Base-by-base conservation (phyloP, 2,113 vertebrate species). In the Periophthalmodon schlosseri region DNA sequence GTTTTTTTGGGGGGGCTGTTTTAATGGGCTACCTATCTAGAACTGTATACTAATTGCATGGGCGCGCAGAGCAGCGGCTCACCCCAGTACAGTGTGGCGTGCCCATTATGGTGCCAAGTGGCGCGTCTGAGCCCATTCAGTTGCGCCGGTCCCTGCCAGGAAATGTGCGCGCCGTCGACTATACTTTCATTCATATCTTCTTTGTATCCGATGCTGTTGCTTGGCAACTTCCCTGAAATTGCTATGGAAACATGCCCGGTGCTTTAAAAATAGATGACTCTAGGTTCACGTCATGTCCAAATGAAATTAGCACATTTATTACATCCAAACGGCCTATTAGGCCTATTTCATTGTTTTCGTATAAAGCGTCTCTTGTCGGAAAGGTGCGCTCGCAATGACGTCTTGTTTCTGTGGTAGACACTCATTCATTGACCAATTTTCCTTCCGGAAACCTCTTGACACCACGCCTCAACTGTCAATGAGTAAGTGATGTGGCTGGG, bases 191-290 rank as follows among this genome's bases (percentile, higher is more conserved):
- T 94, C 91, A 94, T 89, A 82, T 88, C 91, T 91, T 92, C 77
- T 84, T 91, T 94, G 93, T 92, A 91, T 94, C 85, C 79, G 87
- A 93, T 89, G 88, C 90, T 93, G 95, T 96, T 96, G 94, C 95
- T 94, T 94, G 94, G 95, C 94, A 96, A 82, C 93, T 84, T 93
- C 91, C 72, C 78, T 86, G 90, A 91, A 90, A 94, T 94, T 74
- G 84, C 93, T 93, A 94, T 94, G 93, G 93, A 93, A 94, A 94
- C 93, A 88, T 90, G 89, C 83, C 87, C 81, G 72, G 84, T 75
- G 83, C 83, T 91, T 90, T 91, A 93, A 92, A 94, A 93, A 94
- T 93, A 92, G 88, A 93, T 84, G 79, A 85, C 82, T 93, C 83
- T 68, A 72, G 81, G 86, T 89, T 91, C 84, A 85, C 84, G 83